Conservation (phyloP, 2,113 vertebrate species). For the Dasyurus viverrinus region DNA sequence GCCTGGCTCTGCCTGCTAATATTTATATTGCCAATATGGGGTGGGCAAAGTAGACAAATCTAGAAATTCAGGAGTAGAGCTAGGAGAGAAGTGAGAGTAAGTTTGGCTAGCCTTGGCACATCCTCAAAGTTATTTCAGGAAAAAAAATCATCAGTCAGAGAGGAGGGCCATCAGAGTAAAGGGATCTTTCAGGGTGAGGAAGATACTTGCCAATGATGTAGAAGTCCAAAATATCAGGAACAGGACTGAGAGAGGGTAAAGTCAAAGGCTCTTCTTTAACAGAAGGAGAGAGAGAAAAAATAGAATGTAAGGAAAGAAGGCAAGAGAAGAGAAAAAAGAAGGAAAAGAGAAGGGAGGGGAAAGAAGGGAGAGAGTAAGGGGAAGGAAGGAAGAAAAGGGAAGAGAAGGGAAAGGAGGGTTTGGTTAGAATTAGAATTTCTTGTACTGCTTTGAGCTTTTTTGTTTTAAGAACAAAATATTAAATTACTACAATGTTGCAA, state of each 20-base stretch:
- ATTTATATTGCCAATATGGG: not conserved
- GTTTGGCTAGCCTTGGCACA: not conserved
- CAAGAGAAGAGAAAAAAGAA: not conserved
- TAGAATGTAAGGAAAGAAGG: not conserved
- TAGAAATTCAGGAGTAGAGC: not conserved
- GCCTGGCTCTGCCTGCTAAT: constrained; percentile 22
- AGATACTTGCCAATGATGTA: not conserved
- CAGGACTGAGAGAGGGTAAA: not conserved
- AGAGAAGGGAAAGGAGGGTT: not conserved
- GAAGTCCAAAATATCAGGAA: not conserved
- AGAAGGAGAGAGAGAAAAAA: not conserved
- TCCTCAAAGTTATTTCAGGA: not conserved
- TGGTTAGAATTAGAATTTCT: constrained; percentile 37
- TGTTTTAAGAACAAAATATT: constrained; percentile 33
- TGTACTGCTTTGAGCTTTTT: constrained; percentile 17
- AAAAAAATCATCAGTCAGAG: not conserved
- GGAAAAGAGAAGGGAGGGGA: too few relatives aligned
- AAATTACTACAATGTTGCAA: constrained; percentile 37
- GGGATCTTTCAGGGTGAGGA: not conserved
- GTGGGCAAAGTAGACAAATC: not conserved
- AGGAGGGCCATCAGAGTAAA: not conserved
- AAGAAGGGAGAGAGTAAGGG: too few relatives aligned
- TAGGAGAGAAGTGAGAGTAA: not conserved
- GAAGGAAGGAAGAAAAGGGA: too few relatives aligned
- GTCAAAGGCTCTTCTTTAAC: not conserved